Percentiles rank a stretch among this genome's conserved stretches.
These are phyloP conservation scores for Caenorhabditis sp. DNA, from an alignment of 2,888 invertebrate species.

Conservation along the genomic window DNA sequence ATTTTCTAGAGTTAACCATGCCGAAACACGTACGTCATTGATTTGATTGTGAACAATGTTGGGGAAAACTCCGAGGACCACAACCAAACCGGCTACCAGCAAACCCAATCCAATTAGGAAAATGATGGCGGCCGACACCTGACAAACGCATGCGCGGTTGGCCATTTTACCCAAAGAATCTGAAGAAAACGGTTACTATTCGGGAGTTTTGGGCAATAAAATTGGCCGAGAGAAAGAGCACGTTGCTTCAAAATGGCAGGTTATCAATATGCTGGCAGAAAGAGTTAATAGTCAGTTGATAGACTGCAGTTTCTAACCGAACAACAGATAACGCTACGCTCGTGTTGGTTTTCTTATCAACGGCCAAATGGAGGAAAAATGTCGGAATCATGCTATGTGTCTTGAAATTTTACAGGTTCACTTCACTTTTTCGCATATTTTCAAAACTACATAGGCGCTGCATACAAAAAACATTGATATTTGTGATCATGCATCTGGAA, in stretches of 20 bases:
- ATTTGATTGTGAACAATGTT: slow-evolving; percentile 56
- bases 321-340: slow-evolving; percentile 54
- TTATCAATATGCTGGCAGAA: slow-evolving; percentile 41
- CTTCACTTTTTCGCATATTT: no score
- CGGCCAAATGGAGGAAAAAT: slow-evolving; percentile 37
- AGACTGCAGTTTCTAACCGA: slow-evolving; percentile 51
- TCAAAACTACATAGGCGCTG: no score
- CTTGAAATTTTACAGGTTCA: background rate
- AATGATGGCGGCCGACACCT: slow-evolving; percentile 36
- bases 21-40: slow-evolving; percentile 52
- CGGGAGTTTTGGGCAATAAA: slow-evolving; percentile 19
- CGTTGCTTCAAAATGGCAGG: slow-evolving; percentile 26
- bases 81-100: slow-evolving; percentile 66
- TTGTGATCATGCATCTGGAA: no score
- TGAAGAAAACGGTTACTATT: slow-evolving; percentile 16
- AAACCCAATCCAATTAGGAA: slow-evolving; percentile 62
- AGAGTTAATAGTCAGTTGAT: slow-evolving; percentile 50
- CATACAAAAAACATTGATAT: no score
- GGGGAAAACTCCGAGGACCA: slow-evolving; percentile 63
- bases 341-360: slow-evolving; percentile 41
- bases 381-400: slow-evolving; percentile 37
- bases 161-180: slow-evolving; percentile 43
- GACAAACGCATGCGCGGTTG: slow-evolving; percentile 43
- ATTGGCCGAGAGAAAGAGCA: slow-evolving; percentile 1
- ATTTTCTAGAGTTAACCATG: background rate